These are phyloP conservation scores for Pterobdella sp. DNA, from an alignment of 2,888 invertebrate genomes.

Conservation along the genomic window DNA sequence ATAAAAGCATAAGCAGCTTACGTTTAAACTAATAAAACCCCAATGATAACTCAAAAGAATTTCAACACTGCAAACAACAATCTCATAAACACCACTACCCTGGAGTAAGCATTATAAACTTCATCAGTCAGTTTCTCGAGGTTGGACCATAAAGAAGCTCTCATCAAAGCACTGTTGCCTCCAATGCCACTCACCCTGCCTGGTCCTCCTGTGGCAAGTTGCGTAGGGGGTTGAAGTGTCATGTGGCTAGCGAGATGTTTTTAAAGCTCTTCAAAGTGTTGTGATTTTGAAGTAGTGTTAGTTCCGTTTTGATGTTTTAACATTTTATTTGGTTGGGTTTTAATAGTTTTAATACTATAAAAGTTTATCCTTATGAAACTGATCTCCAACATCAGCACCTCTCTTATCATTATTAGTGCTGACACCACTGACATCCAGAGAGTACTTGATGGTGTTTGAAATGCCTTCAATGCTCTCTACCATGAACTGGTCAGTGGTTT, in stretches of 20 bases:
- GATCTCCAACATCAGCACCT: constrained; percentile 11
- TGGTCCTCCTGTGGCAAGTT: constrained; percentile 42
- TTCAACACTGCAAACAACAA: neutral
- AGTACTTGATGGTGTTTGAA: constrained; percentile 52
- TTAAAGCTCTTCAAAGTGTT: neutral
- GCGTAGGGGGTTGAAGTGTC: neutral
- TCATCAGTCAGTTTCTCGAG: constrained; percentile 76
- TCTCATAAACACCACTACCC: neutral
- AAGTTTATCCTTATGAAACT: neutral
- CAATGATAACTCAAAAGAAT: too few species aligned
- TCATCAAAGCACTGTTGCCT: constrained; percentile 57
- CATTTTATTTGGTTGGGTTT: neutral
- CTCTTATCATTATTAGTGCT: constrained; percentile 19
- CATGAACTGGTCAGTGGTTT: constrained; percentile 54
- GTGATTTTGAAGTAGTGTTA: neutral
- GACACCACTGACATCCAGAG: constrained; percentile 50
- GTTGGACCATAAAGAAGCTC: constrained; percentile 74
- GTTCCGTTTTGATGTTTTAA: neutral
- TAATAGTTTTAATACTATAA: neutral
- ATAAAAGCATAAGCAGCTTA: too few species aligned
- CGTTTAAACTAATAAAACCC: too few species aligned
- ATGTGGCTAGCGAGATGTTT: neutral
- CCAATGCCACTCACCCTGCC: constrained; percentile 58
- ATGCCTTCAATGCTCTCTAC: constrained; percentile 52
- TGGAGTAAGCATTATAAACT: constrained; percentile 49